Evolutionary conservation across 1,140 invertebrate genomes (phyloP), one percentile per base, ranked within the genome.

Genomic region (Danaus plexippus): DNA sequence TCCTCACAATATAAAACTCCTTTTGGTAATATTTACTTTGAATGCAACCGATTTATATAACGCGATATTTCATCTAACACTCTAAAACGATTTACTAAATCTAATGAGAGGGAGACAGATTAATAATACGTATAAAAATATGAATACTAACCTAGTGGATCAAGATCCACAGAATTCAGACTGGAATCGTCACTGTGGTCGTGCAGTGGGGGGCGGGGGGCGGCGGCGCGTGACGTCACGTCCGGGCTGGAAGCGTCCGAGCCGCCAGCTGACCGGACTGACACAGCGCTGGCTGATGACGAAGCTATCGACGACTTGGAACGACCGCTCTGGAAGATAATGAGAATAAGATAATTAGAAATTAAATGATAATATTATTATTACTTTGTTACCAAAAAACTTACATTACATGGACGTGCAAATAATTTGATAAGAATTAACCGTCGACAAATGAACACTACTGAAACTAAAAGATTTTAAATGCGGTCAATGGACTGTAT

Each of bases 131-230:
- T 2, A 49, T 15, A 43, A 42, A n/a, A 41, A 43, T 49, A 9
- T 3, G 11, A 9, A 15, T 50, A 74, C 80, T 77, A 43, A 88
- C 87, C 85, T 52, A 88, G 74, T 0, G 89, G 89, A 66, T 90
- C 89, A 18, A 90, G 70, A 58, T 90, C 89, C 8, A 90, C 89
- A 52, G 89, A 90, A 63, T 90, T 90, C 15, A 90, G 67, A 53
- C 89, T 90, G 50, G 89, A 90, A 65, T 90, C 89, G 64, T 90
- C 89, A 69, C 89, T 88, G 62, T 87, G 85, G 64, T 88, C 86
- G 64, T 89, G 90, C 8, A 85, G 88, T 53, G 89, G 87, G 0
- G 88, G 80, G 43, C 87, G 77, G 0, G 80, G 80, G n/a, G 79
- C 70, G 1, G 80, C 87, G 47, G 87, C 89, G 49, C 88, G 88